These are phyloP conservation scores for Heliconius ethilla DNA, from an alignment of 2,888 invertebrate genomes.

Conservation along the genomic window DNA sequence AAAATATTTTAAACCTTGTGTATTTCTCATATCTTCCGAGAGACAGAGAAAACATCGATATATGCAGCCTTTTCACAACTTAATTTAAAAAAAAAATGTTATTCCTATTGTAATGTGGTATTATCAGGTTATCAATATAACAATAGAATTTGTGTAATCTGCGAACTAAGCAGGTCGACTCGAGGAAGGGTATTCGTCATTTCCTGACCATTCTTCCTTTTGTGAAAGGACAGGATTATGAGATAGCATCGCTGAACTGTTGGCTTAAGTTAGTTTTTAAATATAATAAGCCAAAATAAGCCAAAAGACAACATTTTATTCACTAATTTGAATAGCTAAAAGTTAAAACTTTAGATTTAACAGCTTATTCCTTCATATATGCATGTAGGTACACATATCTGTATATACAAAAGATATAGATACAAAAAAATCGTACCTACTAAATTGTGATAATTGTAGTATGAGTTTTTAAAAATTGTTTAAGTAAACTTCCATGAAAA, in stretches of 20 bases:
- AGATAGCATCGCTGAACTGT: constrained; percentile 58
- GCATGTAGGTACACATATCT: neutral
- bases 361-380: constrained; percentile 1
- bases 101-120: constrained; percentile 39
- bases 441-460: too few relatives aligned
- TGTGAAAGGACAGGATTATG: constrained; percentile 60
- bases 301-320: constrained; percentile 7
- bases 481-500: too few relatives aligned
- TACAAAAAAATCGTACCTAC: too few relatives aligned
- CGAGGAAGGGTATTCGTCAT: constrained; percentile 62
- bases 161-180: constrained; percentile 62
- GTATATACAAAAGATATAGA: neutral
- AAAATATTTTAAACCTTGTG: neutral
- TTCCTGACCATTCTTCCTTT: constrained; percentile 65
- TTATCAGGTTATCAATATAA: constrained; percentile 63
- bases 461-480: too few relatives aligned
- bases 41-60: neutral
- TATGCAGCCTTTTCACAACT: neutral
- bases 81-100: constrained; percentile 1
- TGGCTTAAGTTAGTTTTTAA: constrained; percentile 19
- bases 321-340: constrained; percentile 18
- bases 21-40: neutral
- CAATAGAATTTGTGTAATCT: constrained; percentile 62
- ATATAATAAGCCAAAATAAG: constrained; percentile 14
- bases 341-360: constrained; percentile 13